A percentile compares a stretch with the other conserved stretches of the same genome.
Evolutionary conservation across 2,888 invertebrate genomes (phyloP).

Genomic region (Asteroscopus sphinx): DNA sequence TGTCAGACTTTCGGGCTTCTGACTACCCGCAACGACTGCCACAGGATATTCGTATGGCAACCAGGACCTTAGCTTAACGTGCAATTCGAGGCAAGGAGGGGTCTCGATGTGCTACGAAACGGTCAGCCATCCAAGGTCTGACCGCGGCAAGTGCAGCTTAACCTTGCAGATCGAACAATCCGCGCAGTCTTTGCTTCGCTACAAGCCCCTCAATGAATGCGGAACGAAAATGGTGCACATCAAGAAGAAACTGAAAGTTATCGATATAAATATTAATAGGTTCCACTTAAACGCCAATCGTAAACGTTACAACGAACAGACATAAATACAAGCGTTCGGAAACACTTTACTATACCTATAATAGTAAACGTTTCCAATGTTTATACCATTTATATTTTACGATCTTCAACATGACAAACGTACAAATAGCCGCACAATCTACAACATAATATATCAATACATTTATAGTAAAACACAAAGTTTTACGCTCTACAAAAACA

Average conservation of each 20-base stretch:
- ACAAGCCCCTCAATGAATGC: constrained; percentile 35
- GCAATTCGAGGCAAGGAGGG: too few species aligned
- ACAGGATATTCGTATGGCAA: too few species aligned
- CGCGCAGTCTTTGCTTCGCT: too few species aligned
- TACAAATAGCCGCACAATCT: constrained; percentile 41
- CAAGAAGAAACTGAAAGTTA: constrained; percentile 42
- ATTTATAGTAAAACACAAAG: constrained; percentile 21
- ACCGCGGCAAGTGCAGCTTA: too few species aligned
- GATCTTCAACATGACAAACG: constrained; percentile 51
- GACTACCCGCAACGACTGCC: too few species aligned
- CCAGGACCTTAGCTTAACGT: too few species aligned
- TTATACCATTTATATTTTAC: constrained; percentile 55
- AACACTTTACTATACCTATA: constrained; percentile 29
- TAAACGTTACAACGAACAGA: constrained; percentile 20
- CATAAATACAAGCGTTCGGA: constrained; percentile 11
- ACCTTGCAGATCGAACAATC: too few species aligned
- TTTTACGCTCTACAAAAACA: constrained; percentile 14
- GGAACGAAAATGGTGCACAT: constrained; percentile 25
- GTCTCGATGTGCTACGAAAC: too few species aligned
- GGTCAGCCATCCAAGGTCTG: too few species aligned
- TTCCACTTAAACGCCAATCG: constrained; percentile 14
- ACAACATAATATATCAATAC: constrained; percentile 31
- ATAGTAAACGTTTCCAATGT: constrained; percentile 43
- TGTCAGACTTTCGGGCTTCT: too few species aligned
- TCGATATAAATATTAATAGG: constrained; percentile 39